phyloP scores from a whole-genome alignment of 2,797 vertebrate genomes.

The Cossypha polioptera region DNA sequence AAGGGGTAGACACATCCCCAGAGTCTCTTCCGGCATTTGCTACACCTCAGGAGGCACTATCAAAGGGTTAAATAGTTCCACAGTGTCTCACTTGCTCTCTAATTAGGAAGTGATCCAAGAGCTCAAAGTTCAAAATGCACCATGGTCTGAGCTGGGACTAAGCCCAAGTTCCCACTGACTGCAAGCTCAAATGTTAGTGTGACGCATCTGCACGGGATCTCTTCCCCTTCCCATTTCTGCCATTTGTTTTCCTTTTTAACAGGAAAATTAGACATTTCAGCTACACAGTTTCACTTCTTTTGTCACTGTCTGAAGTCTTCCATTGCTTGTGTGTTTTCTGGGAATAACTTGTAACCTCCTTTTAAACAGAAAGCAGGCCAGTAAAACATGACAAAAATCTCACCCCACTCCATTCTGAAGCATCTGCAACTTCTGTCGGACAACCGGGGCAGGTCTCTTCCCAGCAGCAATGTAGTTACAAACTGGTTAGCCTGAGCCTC shows the following conservation, averaged over 20 bases:
- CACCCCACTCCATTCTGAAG: not conserved
- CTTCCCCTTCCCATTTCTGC: not conserved
- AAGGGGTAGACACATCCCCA: not conserved
- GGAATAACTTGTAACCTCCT: not conserved
- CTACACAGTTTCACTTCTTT: not conserved
- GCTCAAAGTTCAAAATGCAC: conserved; percentile 49
- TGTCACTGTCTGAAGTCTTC: not conserved
- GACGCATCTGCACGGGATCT: not conserved
- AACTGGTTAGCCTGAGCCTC: not conserved
- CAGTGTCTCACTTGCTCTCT: not conserved
- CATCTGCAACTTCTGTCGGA: not conserved
- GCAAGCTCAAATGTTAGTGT: not conserved
- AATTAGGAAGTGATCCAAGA: conserved; percentile 46
- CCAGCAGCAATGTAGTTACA: not conserved
- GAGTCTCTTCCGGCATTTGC: not conserved
- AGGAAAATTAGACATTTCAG: not conserved
- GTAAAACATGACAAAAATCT: not conserved
- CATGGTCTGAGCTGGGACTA: not conserved
- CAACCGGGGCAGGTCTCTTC: not conserved
- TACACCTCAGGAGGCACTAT: not conserved
- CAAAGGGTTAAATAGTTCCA: conserved; percentile 35
- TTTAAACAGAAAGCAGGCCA: conserved; percentile 10
- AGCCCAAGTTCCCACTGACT: conserved; percentile 28
- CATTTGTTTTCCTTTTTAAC: not conserved
- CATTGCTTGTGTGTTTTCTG: not conserved